Evolutionary conservation across 2,113 vertebrate species (phyloP).

Genomic region (Baryphthengus martii): DNA sequence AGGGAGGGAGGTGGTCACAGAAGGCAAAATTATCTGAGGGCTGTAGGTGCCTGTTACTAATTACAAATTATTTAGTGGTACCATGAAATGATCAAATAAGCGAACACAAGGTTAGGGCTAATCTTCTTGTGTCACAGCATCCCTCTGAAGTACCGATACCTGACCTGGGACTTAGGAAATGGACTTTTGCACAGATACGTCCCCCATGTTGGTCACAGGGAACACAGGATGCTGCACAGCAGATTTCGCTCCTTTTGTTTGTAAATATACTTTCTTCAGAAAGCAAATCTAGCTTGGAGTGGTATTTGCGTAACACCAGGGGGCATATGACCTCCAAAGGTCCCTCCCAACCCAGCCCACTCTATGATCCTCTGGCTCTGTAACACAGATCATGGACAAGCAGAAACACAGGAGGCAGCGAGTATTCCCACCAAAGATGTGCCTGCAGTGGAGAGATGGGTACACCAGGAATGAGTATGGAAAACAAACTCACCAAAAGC

Average conservation of each 20-base stretch:
- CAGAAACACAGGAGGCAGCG: not conserved
- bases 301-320: not conserved
- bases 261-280: not conserved
- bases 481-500: not conserved
- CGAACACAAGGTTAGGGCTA: slow-evolving; percentile 80
- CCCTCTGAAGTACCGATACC: not conserved
- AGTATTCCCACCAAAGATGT: not conserved
- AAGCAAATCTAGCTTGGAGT: not conserved
- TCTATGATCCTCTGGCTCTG: not conserved
- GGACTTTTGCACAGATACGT: not conserved
- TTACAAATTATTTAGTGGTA: slow-evolving; percentile 37
- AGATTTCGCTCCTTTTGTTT: not conserved
- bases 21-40: slow-evolving; percentile 17
- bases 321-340: not conserved
- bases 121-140: slow-evolving; percentile 51
- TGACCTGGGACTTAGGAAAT: not conserved
- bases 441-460: not conserved
- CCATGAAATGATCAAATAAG: slow-evolving; percentile 76
- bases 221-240: not conserved
- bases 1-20: not conserved
- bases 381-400: not conserved
- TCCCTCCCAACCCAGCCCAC: not conserved
- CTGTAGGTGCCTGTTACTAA: slow-evolving; percentile 38
- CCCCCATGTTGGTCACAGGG: not conserved
- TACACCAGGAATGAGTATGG: not conserved